phyloP scores from a whole-genome alignment of 2,797 vertebrate genomes.

The Cossypha caffra region DNA sequence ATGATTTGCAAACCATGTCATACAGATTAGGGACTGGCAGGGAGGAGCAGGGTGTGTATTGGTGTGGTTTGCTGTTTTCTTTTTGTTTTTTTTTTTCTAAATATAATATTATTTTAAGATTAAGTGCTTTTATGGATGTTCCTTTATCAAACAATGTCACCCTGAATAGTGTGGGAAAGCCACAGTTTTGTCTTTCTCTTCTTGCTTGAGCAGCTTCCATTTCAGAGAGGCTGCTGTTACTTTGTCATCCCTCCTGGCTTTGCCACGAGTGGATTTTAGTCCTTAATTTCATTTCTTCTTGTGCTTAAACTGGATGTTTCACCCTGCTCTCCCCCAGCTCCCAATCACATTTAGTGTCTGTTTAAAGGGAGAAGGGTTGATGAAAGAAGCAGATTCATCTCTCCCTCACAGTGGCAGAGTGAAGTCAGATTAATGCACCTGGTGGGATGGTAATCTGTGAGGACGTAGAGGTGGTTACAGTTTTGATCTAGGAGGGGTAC shows the following conservation, averaged over 20 bases:
- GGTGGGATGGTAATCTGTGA: not conserved
- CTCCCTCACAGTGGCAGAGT: not conserved
- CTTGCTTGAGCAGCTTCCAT: not conserved
- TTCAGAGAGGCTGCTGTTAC: not conserved
- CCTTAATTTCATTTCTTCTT: not conserved
- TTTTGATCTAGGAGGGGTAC: not conserved
- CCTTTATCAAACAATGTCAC: not conserved
- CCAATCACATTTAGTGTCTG: not conserved
- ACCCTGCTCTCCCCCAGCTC: not conserved
- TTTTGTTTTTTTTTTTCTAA: not conserved
- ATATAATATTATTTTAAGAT: not conserved
- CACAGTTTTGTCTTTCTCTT: not conserved
- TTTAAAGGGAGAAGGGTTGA: not conserved
- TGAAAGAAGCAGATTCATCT: not conserved
- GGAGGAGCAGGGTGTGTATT: not conserved
- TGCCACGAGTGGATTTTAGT: rapidly evolving
- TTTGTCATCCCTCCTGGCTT: not conserved
- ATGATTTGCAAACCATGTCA: not conserved
- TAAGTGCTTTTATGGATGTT: not conserved
- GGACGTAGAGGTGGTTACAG: not conserved
- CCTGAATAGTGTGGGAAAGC: not conserved
- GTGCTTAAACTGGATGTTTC: not conserved
- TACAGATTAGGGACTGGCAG: not conserved
- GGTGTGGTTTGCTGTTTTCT: not conserved
- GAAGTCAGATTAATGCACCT: not conserved